Evolutionary conservation across 2,888 invertebrate genomes (phyloP).

Genomic region (Pseudococcus viburni): DNA sequence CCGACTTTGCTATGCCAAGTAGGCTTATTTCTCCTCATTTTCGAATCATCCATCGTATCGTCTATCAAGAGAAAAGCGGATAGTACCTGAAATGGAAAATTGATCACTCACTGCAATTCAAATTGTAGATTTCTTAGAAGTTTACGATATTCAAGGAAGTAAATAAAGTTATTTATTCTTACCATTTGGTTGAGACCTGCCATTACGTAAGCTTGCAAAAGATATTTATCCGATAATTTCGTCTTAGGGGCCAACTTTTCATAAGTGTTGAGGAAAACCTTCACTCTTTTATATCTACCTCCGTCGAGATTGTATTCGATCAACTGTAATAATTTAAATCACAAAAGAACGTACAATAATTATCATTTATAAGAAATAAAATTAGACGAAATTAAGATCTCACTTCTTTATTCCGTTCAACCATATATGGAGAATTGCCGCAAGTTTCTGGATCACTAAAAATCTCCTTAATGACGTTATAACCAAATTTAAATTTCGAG

Average conservation of each 20-base stretch:
- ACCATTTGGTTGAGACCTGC: not conserved
- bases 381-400: not conserved
- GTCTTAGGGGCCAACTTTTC: not conserved
- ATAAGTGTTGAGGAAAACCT: constrained; percentile 13
- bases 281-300: not conserved
- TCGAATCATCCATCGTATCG: not conserved
- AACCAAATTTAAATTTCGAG: not conserved
- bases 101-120: too few relatives aligned
- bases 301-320: constrained; percentile 19
- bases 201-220: not conserved
- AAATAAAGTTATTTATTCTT: not conserved
- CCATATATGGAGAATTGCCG: not conserved
- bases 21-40: constrained; percentile 1
- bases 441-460: not conserved
- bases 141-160: not conserved
- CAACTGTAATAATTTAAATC: not conserved
- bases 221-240: not conserved
- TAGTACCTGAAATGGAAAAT: not conserved
- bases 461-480: not conserved
- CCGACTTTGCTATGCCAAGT: constrained; percentile 40
- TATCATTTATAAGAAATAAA: not conserved
- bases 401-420: constrained; percentile 22
- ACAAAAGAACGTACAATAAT: not conserved
- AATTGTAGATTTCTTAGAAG: too few relatives aligned
- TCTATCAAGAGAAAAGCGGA: not conserved